These are phyloP conservation scores for Campylomormyrus numenius DNA, from an alignment of 2,113 vertebrate genomes.

Conservation along the genomic window DNA sequence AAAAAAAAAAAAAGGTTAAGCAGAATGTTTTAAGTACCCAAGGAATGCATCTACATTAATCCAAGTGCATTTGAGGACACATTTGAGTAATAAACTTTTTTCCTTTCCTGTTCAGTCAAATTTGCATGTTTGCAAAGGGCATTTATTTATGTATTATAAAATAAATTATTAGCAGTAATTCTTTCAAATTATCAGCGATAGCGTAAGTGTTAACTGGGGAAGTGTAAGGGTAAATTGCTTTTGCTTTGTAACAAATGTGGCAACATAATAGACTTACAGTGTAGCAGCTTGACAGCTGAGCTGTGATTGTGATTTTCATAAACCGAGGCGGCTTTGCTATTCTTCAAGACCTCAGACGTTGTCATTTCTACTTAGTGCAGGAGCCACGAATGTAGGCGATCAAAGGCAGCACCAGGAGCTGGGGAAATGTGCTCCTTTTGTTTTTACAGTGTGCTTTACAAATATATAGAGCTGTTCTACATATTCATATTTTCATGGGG, in stretches of 20 bases:
- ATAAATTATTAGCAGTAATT: neutral
- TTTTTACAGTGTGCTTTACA: neutral
- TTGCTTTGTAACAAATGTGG: neutral
- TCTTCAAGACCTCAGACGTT: neutral
- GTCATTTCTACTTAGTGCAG: neutral
- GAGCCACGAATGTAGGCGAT: neutral
- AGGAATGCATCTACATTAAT: neutral
- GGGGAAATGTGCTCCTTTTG: neutral
- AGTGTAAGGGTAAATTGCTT: neutral
- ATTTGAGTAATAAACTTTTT: neutral
- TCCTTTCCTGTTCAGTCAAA: neutral
- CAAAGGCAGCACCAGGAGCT: neutral
- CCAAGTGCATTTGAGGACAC: neutral
- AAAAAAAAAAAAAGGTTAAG: neutral
- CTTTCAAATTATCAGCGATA: neutral
- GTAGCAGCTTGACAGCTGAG: neutral
- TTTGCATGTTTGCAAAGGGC: neutral
- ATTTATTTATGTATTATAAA: neutral
- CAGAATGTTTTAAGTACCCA: neutral
- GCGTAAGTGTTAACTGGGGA: neutral
- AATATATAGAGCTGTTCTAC: neutral
- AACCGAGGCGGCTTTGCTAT: neutral
- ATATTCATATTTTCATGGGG: neutral
- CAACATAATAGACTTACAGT: neutral
- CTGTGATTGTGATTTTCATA: neutral